These are phyloP conservation scores for Epicauta chinensis DNA, from an alignment of 1,140 invertebrate genomes.

Conservation along the genomic window DNA sequence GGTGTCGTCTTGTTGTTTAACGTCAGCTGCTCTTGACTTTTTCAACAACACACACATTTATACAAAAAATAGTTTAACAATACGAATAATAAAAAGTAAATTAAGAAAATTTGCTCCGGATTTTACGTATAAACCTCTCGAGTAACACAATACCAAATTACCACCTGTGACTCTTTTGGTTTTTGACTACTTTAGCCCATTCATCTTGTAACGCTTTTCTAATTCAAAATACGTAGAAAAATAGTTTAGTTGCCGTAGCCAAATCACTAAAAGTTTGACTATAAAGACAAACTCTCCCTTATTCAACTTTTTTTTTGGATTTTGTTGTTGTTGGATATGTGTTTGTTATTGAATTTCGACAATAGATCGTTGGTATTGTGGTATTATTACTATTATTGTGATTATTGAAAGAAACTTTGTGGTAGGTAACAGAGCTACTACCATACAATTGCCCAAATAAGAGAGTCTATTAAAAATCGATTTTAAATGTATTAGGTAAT, in stretches of 20 bases:
- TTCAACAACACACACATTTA: background rate
- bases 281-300: conserved; percentile 18
- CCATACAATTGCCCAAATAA: no score
- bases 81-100: conserved; percentile 30
- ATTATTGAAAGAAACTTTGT: no score
- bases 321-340: conserved; percentile 22
- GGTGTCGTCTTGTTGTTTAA: conserved; percentile 1
- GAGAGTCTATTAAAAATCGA: no score
- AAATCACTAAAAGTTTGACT: conserved; percentile 21
- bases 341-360: background rate
- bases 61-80: background rate
- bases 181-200: no score
- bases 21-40: background rate
- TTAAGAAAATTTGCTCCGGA: conserved; percentile 30
- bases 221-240: conserved; percentile 25
- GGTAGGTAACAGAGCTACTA: no score
- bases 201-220: background rate
- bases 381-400: no score
- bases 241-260: conserved; percentile 22
- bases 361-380: no score
- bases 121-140: conserved; percentile 20
- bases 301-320: conserved; percentile 13
- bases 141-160: conserved; percentile 20
- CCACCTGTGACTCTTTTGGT: conserved; percentile 24
- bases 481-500: no score